Percentiles rank a stretch among this genome's conserved stretches.
Conservation (phyloP, 1,140 invertebrate genomes). For the Charaxes varanes region DNA sequence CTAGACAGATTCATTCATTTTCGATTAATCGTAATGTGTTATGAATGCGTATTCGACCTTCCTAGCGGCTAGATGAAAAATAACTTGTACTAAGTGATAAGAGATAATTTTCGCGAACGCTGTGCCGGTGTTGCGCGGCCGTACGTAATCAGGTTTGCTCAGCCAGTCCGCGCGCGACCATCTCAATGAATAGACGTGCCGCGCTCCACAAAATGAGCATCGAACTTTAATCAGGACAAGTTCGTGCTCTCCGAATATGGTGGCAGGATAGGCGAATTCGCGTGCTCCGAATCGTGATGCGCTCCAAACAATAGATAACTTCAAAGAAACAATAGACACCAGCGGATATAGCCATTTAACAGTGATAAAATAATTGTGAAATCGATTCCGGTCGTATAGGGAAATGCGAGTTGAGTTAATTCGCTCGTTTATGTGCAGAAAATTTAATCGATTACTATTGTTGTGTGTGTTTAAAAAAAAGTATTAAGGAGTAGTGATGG, state of each 20-base stretch:
- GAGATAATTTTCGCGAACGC: constrained; percentile 30
- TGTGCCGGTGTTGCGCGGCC: constrained; percentile 11
- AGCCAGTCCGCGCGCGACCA: constrained; percentile 29
- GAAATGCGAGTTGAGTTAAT: constrained; percentile 14
- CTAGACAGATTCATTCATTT: no score
- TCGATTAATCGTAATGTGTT: no score
- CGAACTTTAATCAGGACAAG: constrained; percentile 17
- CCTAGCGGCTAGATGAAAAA: no score
- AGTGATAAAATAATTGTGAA: constrained; percentile 17
- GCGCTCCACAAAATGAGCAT: constrained; percentile 14
- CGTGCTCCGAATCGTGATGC: constrained; percentile 40
- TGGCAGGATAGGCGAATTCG: constrained; percentile 29
- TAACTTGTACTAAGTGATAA: constrained; percentile 52
- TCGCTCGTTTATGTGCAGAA: constrained; percentile 7
- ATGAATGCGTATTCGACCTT: no score
- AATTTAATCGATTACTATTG: constrained; percentile 4
- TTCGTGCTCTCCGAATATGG: constrained; percentile 25
- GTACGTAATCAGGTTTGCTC: constrained; percentile 15
- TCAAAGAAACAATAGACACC: constrained; percentile 12
- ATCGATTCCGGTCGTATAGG: constrained; percentile 9
- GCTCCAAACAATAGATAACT: constrained; percentile 32
- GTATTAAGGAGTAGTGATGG: not conserved
- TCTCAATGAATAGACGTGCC: constrained; percentile 24
- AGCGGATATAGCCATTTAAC: constrained; percentile 15
- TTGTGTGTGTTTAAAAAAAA: not conserved